These are phyloP conservation scores for Panthera leo DNA, from an alignment of 2,113 vertebrate species.

Conservation along the genomic window DNA sequence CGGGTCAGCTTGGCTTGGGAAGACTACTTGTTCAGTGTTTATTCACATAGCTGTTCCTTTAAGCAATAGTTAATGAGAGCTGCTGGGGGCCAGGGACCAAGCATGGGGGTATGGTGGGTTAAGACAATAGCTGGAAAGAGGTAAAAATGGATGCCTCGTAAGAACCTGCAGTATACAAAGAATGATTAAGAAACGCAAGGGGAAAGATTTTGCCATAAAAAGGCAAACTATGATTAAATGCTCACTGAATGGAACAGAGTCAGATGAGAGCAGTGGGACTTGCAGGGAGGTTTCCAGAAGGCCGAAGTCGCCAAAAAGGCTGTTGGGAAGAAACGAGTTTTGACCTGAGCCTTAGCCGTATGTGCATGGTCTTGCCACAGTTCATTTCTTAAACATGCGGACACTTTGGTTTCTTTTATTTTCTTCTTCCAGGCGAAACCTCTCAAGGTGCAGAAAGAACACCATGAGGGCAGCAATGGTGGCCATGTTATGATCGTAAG, in stretches of 20 bases:
- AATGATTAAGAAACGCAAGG: background rate
- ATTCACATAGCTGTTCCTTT: background rate
- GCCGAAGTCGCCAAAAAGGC: background rate
- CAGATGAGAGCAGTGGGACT: background rate
- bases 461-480: background rate
- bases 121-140: background rate
- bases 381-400: background rate
- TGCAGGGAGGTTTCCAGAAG: background rate
- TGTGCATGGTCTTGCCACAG: background rate
- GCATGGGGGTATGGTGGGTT: too few species aligned
- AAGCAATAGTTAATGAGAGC: background rate
- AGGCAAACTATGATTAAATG: background rate
- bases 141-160: background rate
- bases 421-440: background rate
- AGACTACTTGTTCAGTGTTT: background rate
- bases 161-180: background rate
- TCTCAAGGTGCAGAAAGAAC: constrained; percentile 30
- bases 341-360: background rate
- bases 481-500: background rate
- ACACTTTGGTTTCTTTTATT: background rate
- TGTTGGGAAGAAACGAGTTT: background rate
- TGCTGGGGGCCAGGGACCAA: background rate
- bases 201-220: background rate
- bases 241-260: background rate
- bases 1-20: background rate